Percentiles rank a stretch among this genome's conserved stretches.
phyloP scores from a whole-genome alignment of 2,113 vertebrate species.

The Larimichthys crocea region DNA sequence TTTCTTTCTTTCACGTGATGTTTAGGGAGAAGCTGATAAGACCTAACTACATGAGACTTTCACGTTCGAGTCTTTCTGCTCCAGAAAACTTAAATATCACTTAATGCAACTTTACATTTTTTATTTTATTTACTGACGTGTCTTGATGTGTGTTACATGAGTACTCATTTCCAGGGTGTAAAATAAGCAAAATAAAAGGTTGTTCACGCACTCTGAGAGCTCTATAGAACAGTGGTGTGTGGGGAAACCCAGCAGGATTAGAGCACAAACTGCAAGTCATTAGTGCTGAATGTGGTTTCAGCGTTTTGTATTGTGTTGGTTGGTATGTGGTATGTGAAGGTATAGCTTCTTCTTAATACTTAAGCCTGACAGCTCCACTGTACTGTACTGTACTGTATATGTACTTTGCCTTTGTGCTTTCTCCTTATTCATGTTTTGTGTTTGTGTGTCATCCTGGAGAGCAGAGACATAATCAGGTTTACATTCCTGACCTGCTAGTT shows the following conservation, averaged over 20 bases:
- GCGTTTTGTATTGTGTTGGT: neutral
- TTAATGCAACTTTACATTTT: too few relatives aligned
- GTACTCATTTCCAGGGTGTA: too few relatives aligned
- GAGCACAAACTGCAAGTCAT: neutral
- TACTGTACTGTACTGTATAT: neutral
- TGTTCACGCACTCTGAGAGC: neutral
- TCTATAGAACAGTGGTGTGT: neutral
- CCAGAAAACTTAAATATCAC: neutral
- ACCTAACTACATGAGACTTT: neutral
- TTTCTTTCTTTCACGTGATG: neutral
- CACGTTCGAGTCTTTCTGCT: neutral
- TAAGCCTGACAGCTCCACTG: neutral
- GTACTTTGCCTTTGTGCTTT: constrained; percentile 6
- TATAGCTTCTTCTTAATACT: neutral
- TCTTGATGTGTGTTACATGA: neutral
- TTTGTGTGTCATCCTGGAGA: neutral
- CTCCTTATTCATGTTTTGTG: constrained; percentile 10
- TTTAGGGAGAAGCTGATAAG: neutral
- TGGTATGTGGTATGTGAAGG: neutral
- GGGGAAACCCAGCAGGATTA: neutral
- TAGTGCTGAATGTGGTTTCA: neutral
- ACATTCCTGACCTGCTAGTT: constrained; percentile 63
- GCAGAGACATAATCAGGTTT: constrained; percentile 51
- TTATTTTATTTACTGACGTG: neutral
- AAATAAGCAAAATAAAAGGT: too few relatives aligned